Base-by-base conservation (phyloP, 2,113 vertebrate genomes). In the Otocyon megalotis region DNA sequence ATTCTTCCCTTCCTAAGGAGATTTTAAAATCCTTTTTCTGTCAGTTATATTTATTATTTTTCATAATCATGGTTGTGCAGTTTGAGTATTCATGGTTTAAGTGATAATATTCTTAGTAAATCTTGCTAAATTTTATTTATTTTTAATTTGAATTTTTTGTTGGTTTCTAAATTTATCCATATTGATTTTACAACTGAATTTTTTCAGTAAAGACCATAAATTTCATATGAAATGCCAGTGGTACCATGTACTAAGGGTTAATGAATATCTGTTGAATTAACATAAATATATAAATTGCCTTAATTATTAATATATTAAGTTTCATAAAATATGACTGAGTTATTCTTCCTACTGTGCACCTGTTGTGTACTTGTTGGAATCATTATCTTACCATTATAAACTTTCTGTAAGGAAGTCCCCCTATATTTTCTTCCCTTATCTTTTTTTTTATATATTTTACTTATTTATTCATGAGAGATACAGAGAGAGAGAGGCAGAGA, bases 61-160 rank as follows among this genome's bases (percentile, higher is more conserved):
- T 81, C 63, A 88, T 69, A 86, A 74, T 88, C n/a, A 71, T 72
- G 13, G 60, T 48, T 58, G 22, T 72, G 0, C 17, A 93, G 2
- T 77, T 65, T 50, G 65, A 67, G 60, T 72, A 82, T 83, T 82
- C 79, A 77, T 43, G 56, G 5, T 60, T 85, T 62, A 76, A 58
- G 2, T 43, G 4, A 84, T 17, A 8, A 1, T 63, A 83, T 79
- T 93, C 22, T 93, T 87, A 63, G 5, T 50, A 86, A 96, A 50
- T 20, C 3, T 86, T n/a, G 6, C n/a, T 63, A n/a, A 26, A 1
- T 54, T 58, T 86, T 50, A 79, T 74, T 81, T 65, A 35, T 56
- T 77, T 95, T 97, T 89, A 79, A 71, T 63, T 50, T 93, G 79
- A 95, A 3, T 56, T 12, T 71, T 90, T 50, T 26, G 16, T 60